phyloP scores from a whole-genome alignment of 2,888 invertebrate species.

The Chrysodeixis includens region DNA sequence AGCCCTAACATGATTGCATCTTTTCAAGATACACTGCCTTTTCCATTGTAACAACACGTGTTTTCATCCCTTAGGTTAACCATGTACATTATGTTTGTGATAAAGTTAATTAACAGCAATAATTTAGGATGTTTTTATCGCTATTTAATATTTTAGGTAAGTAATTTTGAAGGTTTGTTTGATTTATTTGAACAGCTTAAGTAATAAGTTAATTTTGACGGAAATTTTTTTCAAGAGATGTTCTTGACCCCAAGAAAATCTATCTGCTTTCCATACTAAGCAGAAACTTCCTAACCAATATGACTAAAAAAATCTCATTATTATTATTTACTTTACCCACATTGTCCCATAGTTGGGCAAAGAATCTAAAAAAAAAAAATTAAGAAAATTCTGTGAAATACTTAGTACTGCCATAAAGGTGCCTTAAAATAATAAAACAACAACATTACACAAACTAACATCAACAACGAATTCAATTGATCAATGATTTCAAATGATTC shows the following conservation, averaged over 20 bases:
- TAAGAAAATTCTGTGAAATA: not conserved
- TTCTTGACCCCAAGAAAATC: too few species aligned
- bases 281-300: too few species aligned
- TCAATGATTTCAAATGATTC: conserved; percentile 56
- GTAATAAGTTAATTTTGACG: too few species aligned
- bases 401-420: not conserved
- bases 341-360: too few species aligned
- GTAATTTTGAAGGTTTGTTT: too few species aligned
- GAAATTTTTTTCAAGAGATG: too few species aligned
- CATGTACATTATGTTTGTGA: not conserved
- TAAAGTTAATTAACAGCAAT: not conserved
- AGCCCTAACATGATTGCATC: conserved; percentile 16
- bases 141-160: too few species aligned
- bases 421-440: conserved; percentile 24
- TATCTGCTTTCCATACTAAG: too few species aligned
- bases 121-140: not conserved
- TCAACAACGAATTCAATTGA: conserved; percentile 47
- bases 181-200: too few species aligned
- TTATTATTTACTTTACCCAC: too few species aligned
- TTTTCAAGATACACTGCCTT: conserved; percentile 17
- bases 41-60: conserved; percentile 11
- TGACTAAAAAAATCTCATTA: too few species aligned
- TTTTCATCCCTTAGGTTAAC: conserved; percentile 5
- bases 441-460: conserved; percentile 26
- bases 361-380: too few species aligned